These are phyloP conservation scores for Coreoperca whiteheadi DNA, from an alignment of 2,113 vertebrate genomes.

Conservation along the genomic window DNA sequence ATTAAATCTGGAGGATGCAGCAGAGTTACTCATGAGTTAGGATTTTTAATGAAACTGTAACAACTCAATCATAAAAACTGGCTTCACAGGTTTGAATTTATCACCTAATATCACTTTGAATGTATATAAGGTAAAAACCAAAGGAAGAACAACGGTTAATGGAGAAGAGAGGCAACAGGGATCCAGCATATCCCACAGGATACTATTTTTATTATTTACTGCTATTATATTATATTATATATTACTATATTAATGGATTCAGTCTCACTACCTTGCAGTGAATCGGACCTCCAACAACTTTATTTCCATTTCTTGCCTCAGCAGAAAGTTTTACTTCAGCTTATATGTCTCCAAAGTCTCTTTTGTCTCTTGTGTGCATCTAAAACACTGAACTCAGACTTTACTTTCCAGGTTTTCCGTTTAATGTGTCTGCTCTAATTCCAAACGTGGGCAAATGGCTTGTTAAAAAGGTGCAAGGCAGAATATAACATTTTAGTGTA, in stretches of 20 bases:
- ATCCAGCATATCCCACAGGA: neutral
- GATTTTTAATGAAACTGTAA: slow-evolving; percentile 40
- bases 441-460: neutral
- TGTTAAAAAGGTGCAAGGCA: neutral
- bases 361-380: neutral
- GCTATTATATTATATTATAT: neutral
- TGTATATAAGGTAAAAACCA: neutral
- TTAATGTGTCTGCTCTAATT: neutral
- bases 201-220: neutral
- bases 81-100: slow-evolving; percentile 4
- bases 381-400: neutral
- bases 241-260: neutral
- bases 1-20: neutral
- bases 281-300: neutral
- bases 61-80: neutral
- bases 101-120: slow-evolving; percentile 4
- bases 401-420: too few species aligned
- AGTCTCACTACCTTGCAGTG: neutral
- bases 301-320: neutral
- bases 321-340: neutral
- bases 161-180: neutral
- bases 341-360: neutral
- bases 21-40: neutral
- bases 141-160: neutral
- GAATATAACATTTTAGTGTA: neutral